phyloP scores from a whole-genome alignment of 1,140 invertebrate species.

The Melanaphis sacchari region DNA sequence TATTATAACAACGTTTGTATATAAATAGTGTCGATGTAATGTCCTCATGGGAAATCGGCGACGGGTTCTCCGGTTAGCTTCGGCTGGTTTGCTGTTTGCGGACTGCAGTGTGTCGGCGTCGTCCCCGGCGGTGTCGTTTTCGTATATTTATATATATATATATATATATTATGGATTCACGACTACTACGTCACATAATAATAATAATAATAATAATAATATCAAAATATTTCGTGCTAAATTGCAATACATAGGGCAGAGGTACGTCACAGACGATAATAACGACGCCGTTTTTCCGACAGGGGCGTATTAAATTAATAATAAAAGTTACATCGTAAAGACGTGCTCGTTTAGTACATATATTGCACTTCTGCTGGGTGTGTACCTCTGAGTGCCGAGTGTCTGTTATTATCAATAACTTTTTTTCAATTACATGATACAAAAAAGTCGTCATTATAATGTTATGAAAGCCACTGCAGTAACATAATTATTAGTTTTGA shows the following conservation, averaged over 20 bases:
- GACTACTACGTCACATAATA: neutral
- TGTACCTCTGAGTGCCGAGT: neutral
- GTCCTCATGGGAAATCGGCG: constrained; percentile 52
- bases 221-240: neutral
- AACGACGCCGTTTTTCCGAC: neutral
- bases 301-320: neutral
- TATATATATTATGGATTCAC: neutral
- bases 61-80: constrained; percentile 22
- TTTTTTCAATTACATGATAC: neutral
- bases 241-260: neutral
- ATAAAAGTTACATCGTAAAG: constrained; percentile 14
- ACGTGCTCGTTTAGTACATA: neutral
- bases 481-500: neutral
- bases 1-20: neutral
- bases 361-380: neutral
- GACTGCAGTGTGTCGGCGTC: neutral
- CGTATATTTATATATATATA: neutral
- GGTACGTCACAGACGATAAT: neutral
- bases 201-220: neutral
- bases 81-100: neutral
- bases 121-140: constrained; percentile 49
- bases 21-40: neutral
- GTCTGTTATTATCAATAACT: neutral
- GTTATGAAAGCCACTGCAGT: neutral
- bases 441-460: neutral